Base-by-base conservation (phyloP, 2,888 invertebrate species). In the Torymus aiolomorphi region DNA sequence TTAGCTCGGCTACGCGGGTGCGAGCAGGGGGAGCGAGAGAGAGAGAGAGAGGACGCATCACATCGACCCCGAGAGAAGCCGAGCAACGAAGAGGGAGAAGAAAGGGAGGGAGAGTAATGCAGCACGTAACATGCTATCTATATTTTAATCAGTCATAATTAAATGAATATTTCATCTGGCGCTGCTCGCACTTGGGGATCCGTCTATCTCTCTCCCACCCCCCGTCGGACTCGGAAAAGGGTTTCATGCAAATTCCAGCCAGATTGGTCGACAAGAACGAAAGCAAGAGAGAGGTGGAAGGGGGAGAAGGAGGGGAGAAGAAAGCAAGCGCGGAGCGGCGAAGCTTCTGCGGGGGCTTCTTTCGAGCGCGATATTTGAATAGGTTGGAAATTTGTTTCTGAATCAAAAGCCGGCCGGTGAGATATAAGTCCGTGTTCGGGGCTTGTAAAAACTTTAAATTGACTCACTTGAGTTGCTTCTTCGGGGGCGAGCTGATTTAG, bases 61-160 rank as follows among this genome's bases (percentile, higher is more conserved):
- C 31, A 31, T 24, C 71, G 66, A 62, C 54, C 24, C 62, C 24
- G 71, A 42, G 42, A 42, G 42, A 42, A 42, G 42, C 42, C 42
- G 13, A 69, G 31, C 56, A 54, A 16, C 49, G 61, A 56, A 54
- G 57, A 63, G 13, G 61, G 24, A 65, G 59, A 61, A 57, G 59
- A 51, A 31, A 57, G 62, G 63, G 63, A 13, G 75, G 57, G 73
- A 80, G 83, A 85, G 83, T 86, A 87, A 86, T 86, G 86, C 85
- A 83, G 86, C 84, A 86, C 85, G 86, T 87, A 87, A 87, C 87
- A 82, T 83, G 84, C 87, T 86, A 88, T 88, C 88, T 88, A 88
- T 87, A 88, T 88, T 88, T 87, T 88, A 87, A 88, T 88, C 86
- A 87, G 86, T 86, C 86, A 87, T 88, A 88, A 87, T 88, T 88